Percentiles rank a stretch among this genome's conserved stretches.
These are phyloP conservation scores for Microhierax caerulescens DNA, from an alignment of 2,797 vertebrate genomes.

Conservation along the genomic window DNA sequence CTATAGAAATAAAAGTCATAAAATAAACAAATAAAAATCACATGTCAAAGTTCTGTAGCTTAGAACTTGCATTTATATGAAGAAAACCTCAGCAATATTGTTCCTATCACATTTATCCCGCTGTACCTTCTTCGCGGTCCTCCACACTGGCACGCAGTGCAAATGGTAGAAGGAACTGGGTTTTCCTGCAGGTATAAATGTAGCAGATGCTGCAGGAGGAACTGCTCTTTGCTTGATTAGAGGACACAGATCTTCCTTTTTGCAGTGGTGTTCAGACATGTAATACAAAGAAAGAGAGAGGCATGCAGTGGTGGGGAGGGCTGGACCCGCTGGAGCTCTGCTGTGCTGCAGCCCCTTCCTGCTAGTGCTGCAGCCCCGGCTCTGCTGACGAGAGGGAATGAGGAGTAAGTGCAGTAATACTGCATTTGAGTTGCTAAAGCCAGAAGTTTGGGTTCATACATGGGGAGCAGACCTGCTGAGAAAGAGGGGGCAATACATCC, in stretches of 20 bases:
- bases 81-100: background rate
- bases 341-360: background rate
- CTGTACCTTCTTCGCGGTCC: background rate
- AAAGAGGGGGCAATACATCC: background rate
- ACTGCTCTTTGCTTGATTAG: background rate
- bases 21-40: background rate
- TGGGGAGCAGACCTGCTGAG: background rate
- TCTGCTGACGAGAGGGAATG: background rate
- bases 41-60: background rate
- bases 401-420: background rate
- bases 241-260: background rate
- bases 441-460: background rate
- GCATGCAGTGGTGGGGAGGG: background rate
- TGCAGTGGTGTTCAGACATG: background rate
- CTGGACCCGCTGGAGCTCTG: background rate
- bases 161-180: background rate
- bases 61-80: background rate
- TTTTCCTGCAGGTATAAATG: background rate
- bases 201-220: background rate
- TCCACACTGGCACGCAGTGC: fast-evolving
- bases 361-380: background rate
- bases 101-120: background rate
- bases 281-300: background rate
- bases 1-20: background rate
- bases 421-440: background rate